Evolutionary conservation across 2,797 vertebrate species (phyloP).

Genomic region (Acropternis orthonyx): DNA sequence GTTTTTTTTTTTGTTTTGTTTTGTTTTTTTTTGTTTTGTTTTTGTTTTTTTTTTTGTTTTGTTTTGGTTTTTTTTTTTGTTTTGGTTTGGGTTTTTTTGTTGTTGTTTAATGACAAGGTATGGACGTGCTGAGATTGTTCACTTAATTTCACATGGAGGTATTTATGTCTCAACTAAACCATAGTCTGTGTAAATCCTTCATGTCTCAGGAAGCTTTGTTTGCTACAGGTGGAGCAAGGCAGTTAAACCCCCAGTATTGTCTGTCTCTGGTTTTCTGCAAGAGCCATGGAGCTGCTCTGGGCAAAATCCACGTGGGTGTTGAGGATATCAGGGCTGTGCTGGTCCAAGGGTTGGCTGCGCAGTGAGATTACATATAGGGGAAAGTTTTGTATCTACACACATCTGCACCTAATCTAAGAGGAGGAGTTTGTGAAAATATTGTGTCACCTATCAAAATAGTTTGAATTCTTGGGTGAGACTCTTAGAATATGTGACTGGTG

Average conservation of each 20-base stretch:
- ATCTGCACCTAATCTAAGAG: background rate
- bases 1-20: background rate
- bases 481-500: background rate
- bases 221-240: background rate
- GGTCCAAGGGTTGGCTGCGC: background rate
- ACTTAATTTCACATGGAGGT: background rate
- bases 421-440: background rate
- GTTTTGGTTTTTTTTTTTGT: too few species aligned
- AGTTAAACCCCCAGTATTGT: background rate
- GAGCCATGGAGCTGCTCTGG: background rate
- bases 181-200: background rate
- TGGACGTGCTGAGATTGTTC: background rate
- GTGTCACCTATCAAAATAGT: background rate
- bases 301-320: background rate
- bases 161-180: background rate
- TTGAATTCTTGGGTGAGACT: slow-evolving; percentile 9
- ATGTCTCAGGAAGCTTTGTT: background rate
- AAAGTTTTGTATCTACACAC: background rate
- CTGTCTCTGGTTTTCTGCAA: background rate
- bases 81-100: too few species aligned
- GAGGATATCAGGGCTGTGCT: background rate
- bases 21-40: background rate
- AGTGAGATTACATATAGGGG: rapidly evolving
- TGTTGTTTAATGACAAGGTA: background rate
- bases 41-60: background rate